Evolutionary conservation across 2,888 invertebrate genomes (phyloP), one percentile per base, ranked within the genome.

Genomic region (Tenthredo livida): DNA sequence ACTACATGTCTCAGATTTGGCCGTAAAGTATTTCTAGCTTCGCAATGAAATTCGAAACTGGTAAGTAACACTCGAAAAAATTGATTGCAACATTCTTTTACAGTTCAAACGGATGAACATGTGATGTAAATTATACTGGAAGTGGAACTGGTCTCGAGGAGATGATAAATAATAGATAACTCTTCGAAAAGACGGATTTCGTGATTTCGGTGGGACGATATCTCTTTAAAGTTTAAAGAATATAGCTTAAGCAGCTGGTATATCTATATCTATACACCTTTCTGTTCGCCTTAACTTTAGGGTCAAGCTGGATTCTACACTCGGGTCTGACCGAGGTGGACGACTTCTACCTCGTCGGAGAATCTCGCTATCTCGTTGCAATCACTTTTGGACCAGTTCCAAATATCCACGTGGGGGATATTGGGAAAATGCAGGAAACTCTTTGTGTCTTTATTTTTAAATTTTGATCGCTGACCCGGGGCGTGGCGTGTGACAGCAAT

Each of bases 321-420:
- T 40, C 6, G 21, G 50, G 77, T 77, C 50, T 37, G 37, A 40
- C 43, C n/a, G 50, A 33, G 50, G 75, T 47, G 47, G 47, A 21
- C 25, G 75, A 78, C 37, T 80, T 50, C 40, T 21, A 37, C 58
- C 37, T 61, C 58, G 61, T 61, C 40, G 37, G 10, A 61, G 40
- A 80, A 61, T 40, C 80, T 61, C 58, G 80, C 61, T 80, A 40
- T 80, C 77, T 54, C 50, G 54, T 77, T 77, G 47, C 77, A 77
- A 77, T 80, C 80, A 58, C 80, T 80, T 80, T 61, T 80, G 80
- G 80, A 80, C n/a, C 40, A 37, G 40, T 58, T 80, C 80, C 80
- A 80, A 80, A 61, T 61, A 37, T 80, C 80, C 33, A 77, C 50
- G 50, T 77, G 77, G 33, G 29, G 54, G 29, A 43, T 73, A 73